Evolutionary conservation across 1,140 invertebrate species (phyloP), one percentile per base, ranked within the genome.

Genomic region (Temnothorax nylanderi): DNA sequence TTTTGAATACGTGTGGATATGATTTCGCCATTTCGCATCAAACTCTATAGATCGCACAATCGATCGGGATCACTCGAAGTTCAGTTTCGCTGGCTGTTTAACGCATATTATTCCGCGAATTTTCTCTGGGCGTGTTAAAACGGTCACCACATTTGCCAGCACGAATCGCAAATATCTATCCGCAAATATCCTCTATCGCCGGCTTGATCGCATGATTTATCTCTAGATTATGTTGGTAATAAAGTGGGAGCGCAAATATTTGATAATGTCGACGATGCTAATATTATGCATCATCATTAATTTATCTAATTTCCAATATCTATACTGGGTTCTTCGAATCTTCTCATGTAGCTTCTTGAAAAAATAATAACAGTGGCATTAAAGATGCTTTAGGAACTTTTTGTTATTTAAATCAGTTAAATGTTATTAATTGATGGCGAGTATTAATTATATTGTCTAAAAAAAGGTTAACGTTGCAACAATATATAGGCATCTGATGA

Each of bases 41-140:
- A 64, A 76, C 54, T 62, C 13, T 65, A 80, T 32, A 51, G 41
- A 80, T 80, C 13, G 85, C 85, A 80, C 18, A 60, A 65, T 58
- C 87, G 77, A 81, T 88, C 85, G 76, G 67, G 41, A 87, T 89
- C 67, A 34, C 10, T 47, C 21, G 8, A 81, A 51, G 32, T 81
- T 56, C 2, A 49, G 62, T 58, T 67, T 13, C 21, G 18, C n/a
- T 44, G 26, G 13, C 44, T 41, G 65, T 65, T 86, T 86, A 82
- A 60, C 16, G 16, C 18, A n/a, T 32, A 51, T 86, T 78, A 80
- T 86, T 81, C 41, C 26, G 6, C 49, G 32, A 32, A 72, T 82
- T 69, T 86, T 82, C 65, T 72, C 65, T 3, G 21, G 2, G 5
- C 41, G 64, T 4, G 34, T 80, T 60, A 62, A 74, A 82, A 81